A percentile compares a stretch with the other conserved stretches of the same genome.
phyloP scores from a whole-genome alignment of 2,113 vertebrate genomes.

The Otis tarda region DNA sequence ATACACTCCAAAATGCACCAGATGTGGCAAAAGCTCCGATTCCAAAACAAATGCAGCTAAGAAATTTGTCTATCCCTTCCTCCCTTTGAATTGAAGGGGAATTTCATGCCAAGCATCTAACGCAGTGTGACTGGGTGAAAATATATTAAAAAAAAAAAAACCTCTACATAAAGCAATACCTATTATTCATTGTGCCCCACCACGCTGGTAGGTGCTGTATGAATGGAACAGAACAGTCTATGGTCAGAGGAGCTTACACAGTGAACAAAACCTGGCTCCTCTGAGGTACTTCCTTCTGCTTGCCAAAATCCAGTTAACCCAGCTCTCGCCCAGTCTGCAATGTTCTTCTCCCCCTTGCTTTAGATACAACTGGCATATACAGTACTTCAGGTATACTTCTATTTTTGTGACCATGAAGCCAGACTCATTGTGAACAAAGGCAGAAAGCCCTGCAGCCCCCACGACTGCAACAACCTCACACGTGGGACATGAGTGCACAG shows the following conservation, averaged over 20 bases:
- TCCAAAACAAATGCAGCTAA: background rate
- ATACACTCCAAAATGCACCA: background rate
- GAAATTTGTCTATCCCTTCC: background rate
- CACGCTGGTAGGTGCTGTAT: background rate
- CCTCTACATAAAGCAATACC: background rate
- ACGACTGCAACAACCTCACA: background rate
- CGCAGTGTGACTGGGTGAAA: background rate
- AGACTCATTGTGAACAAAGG: background rate
- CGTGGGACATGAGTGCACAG: accelerated
- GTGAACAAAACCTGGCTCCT: background rate
- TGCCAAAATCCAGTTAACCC: background rate
- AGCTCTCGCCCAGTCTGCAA: background rate
- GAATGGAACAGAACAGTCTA: background rate
- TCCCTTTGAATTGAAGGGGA: background rate
- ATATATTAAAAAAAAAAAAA: background rate
- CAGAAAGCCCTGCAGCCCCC: background rate
- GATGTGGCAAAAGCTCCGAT: background rate
- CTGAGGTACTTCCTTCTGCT: background rate
- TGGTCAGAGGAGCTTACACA: background rate
- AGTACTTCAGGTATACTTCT: background rate
- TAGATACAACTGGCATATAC: background rate
- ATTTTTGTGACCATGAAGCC: background rate
- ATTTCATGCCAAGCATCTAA: background rate
- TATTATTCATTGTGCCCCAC: background rate
- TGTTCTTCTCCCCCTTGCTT: background rate